Base-by-base conservation (phyloP, 2,113 vertebrate genomes). In the Phyllostomus hastatus region DNA sequence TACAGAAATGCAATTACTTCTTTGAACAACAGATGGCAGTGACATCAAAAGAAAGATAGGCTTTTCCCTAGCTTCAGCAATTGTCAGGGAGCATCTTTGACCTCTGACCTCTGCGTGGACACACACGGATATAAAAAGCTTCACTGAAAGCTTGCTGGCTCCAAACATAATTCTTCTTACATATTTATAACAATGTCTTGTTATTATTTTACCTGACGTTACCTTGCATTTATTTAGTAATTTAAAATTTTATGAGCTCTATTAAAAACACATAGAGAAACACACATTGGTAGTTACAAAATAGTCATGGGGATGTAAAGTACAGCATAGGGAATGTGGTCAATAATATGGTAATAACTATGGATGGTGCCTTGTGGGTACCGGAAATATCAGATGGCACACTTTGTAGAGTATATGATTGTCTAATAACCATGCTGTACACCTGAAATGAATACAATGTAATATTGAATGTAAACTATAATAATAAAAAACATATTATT, bases 11-110 rank as follows among this genome's bases (percentile, higher is more conserved):
- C 2, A 2, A 76, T 96, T 88, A 69, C 28, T 59, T n/a, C 28
- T 91, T 85, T 95, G 61, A 93, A 88, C 96, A 95, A 70, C 26
- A 96, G 97, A 95, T 97, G 97, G 97, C 94, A 96, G 96, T 90
- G 80, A 93, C 88, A 76, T 75, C 96, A 91, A 96, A 95, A 76
- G 61, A 92, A 96, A 90, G 57, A 90, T 20, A 2, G 4, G 31
- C 19, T 48, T 93, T 87, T 88, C 28, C 31, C 7, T 14, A 15
- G 59, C 1, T 14, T 54, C 16, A 52, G 38, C 11, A 35, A 69
- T 57, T 28, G 7, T 72, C 33, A 43, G 33, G 10, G 92, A 76
- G 41, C 8, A 24, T 66, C 31, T 92, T n/a, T 61, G 41, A 90
- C n/a, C 7, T 35, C 70, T 78, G 7, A 52, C 12, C 66, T 85